Base-by-base conservation (phyloP, 2,113 vertebrate species). In the Parotia lawesii region DNA sequence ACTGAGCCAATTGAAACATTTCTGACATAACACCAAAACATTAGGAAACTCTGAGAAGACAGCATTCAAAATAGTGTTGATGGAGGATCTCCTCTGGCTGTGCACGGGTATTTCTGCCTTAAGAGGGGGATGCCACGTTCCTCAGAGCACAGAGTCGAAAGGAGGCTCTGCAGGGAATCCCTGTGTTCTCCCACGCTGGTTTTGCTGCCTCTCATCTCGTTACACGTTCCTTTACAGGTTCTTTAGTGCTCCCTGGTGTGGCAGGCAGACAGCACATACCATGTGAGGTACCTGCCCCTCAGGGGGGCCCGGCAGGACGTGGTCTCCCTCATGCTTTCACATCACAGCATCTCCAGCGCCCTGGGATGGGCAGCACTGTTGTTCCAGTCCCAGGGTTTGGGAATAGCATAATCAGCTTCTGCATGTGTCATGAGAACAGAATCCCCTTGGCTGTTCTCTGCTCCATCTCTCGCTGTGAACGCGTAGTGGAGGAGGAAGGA, bases 401-500 rank as follows among this genome's bases (percentile, higher is more conserved):
- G 44, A 62, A 20, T 1, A 70, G 29, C 6, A 1, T 16, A 12
- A 27, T 23, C 69, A 25, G 40, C 47, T 71, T 37, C 27, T 53
- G 47, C 27, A 1, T 15, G 5, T 23, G 47, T 18, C 7, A 64
- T 1, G 29, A 57, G 60, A 66, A 5, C 38, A 67, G 91, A 50
- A 78, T 60, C 56, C 50, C 54, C 54, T 48, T 15, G 42, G 70
- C 57, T 69, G 20, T 6, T 56, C 45, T 44, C 56, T 5, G 9
- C 33, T 54, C 75, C 11, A 4, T 15, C 56, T 31, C 83, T 21
- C 1, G 0, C 57, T 16, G 24, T 12, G 28, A 37, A 5, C 12
- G 4, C 1, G 1, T 0, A 1, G 45, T 3, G 66, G 27, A 44
- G 56, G n/a, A 47, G 42, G 67, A 33, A 27, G 74, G 51, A 3